Evolutionary conservation across 2,797 vertebrate genomes (phyloP), one percentile per base, ranked within the genome.

Genomic region (Ctenopoma multispine): DNA sequence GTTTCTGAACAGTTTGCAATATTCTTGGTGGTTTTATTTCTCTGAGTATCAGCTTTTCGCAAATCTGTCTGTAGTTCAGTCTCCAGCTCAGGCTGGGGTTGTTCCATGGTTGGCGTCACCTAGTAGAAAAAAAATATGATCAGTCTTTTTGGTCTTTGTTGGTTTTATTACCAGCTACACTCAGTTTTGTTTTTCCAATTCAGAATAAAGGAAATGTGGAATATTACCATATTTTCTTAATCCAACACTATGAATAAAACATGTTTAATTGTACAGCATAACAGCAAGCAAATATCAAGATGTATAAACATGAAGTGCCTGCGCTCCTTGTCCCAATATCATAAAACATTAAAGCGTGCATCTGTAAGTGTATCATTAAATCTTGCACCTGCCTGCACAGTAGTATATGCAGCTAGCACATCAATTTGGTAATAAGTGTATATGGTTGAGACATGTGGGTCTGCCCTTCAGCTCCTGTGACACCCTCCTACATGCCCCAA

Each of bases 21-120:
- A 69, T 59, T 83, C 62, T 75, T 82, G 50, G 66, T 61, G n/a
- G 69, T 80, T 71, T 81, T 75, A 69, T 82, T 85, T 79, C 82
- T 90, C 50, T 92, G 92, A 48, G 88, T 79, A 70, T 96, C 95
- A 67, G 97, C 96, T 4, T 86, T 0, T 36, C 56, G 77, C 3
- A 88, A 84, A 73, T 85, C 94, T 65, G 83, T 83, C 72, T 83
- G 88, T 56, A 60, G 58, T 55, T 92, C 89, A 0, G 29, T 80
- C 60, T 92, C 86, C 56, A 67, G 66, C 27, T 51, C 75, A 79
- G 93, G 95, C 89, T 94, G 95, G 29, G 91, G 95, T 94, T 97
- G 95, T 89, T 96, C 95, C 87, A 96, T 93, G 4, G 97, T 93
- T 63, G 94, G 93, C 59, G 95, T 95, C 89, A 99, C 97, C 98